Evolutionary conservation across 1,140 invertebrate species (phyloP).

Genomic region (Carposina sasakii): DNA sequence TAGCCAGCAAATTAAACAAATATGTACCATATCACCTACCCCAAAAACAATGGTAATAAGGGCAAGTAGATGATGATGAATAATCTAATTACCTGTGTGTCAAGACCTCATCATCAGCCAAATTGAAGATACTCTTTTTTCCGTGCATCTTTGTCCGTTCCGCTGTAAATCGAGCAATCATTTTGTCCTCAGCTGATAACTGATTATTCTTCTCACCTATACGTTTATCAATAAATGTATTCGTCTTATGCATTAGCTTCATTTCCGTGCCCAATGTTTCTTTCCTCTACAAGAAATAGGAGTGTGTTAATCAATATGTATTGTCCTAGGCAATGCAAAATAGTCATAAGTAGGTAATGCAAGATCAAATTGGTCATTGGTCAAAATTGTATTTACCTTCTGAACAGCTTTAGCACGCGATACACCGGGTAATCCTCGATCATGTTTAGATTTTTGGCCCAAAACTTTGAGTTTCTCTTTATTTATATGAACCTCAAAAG

Average conservation of each 20-base stretch:
- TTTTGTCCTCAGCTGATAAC: slow-evolving; percentile 86
- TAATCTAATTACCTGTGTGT: slow-evolving; percentile 83
- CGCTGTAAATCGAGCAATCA: slow-evolving; percentile 86
- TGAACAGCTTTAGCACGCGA: slow-evolving; percentile 87
- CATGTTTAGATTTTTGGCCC: slow-evolving; percentile 86
- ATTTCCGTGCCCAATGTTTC: slow-evolving; percentile 90
- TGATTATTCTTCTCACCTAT: slow-evolving; percentile 86
- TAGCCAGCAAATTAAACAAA: too few species aligned
- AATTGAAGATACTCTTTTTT: slow-evolving; percentile 85
- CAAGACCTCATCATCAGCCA: slow-evolving; percentile 89
- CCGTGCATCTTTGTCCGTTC: slow-evolving; percentile 80
- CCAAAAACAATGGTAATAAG: too few species aligned
- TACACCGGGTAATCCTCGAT: slow-evolving; percentile 88
- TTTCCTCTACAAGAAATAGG: slow-evolving; percentile 75
- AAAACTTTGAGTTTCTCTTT: slow-evolving; percentile 89
- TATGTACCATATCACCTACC: too few species aligned
- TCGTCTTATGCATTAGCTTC: slow-evolving; percentile 85
- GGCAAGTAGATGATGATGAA: too few species aligned
- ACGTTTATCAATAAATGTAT: slow-evolving; percentile 88
- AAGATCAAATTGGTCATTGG: not conserved
- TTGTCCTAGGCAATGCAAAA: too few species aligned
- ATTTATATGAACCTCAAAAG: slow-evolving; percentile 93
- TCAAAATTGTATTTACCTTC: slow-evolving; percentile 75
- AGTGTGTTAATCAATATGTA: too few species aligned
- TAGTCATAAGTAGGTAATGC: not conserved